phyloP scores from a whole-genome alignment of 2,888 invertebrate genomes.

The Pseudanteris insignis region DNA sequence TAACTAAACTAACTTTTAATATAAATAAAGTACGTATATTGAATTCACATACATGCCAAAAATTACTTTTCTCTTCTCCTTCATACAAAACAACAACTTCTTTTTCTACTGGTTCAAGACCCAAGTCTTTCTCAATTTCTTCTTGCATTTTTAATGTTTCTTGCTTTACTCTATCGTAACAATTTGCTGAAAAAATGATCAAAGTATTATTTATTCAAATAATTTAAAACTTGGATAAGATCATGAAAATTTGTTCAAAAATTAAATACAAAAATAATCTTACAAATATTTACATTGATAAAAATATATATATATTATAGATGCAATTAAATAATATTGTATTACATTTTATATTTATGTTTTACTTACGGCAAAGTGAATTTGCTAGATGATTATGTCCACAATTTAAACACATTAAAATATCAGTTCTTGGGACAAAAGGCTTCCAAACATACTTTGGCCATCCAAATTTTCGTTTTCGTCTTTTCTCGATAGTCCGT shows the following conservation, averaged over 20 bases:
- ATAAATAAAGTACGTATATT: no score
- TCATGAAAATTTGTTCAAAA: no score
- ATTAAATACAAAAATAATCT: no score
- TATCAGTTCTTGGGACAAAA: constrained; percentile 76
- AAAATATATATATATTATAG: no score
- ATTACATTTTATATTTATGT: no score
- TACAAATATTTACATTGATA: no score
- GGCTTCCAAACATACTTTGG: constrained; percentile 77
- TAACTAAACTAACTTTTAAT: no score
- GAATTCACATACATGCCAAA: constrained; percentile 66
- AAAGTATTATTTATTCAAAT: no score
- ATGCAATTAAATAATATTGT: no score
- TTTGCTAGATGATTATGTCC: constrained; percentile 85
- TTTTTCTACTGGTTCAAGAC: constrained; percentile 79
- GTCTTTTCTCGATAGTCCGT: constrained; percentile 78
- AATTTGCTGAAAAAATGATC: constrained; percentile 76
- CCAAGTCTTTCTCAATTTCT: constrained; percentile 76
- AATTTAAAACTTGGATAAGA: no score
- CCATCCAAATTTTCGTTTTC: constrained; percentile 77
- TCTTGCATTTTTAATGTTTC: constrained; percentile 86
- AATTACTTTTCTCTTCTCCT: constrained; percentile 73
- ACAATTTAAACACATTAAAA: constrained; percentile 82
- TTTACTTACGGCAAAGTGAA: constrained; percentile 71
- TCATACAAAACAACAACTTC: constrained; percentile 88
- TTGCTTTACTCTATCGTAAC: constrained; percentile 81